phyloP scores from a whole-genome alignment of 1,140 invertebrate genomes.

The Neoseiulus cucumeris region DNA sequence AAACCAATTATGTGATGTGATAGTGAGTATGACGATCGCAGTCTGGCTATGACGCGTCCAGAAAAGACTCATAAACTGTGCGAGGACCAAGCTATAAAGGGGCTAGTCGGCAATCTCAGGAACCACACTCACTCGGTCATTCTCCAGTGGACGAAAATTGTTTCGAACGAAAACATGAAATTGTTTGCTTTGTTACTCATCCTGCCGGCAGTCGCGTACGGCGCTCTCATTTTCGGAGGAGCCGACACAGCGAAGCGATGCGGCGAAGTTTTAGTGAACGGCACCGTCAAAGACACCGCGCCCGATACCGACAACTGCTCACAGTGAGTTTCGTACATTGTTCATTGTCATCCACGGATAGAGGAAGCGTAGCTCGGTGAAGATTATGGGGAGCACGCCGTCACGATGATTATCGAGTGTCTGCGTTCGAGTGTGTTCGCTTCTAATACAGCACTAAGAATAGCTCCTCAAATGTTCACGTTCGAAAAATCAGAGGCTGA shows the following conservation, averaged over 20 bases:
- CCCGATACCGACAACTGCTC: not conserved
- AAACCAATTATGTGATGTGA: no score
- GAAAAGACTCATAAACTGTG: no score
- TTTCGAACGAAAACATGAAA: no score
- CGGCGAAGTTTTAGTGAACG: not conserved
- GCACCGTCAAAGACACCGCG: not conserved
- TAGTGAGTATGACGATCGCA: no score
- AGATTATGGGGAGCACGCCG: not conserved
- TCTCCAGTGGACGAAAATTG: no score
- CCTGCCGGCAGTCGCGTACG: not conserved
- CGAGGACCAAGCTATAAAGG: no score
- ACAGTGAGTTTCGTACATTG: not conserved
- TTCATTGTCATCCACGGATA: not conserved
- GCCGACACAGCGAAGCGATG: not conserved
- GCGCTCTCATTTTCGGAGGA: not conserved
- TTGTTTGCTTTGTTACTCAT: not conserved
- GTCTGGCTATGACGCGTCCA: no score
- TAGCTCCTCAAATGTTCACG: no score
- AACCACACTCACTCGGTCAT: no score
- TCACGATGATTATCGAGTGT: not conserved
- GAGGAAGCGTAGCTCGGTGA: not conserved
- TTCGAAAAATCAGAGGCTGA: no score
- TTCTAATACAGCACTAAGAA: no score
- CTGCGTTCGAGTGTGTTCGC: not conserved
- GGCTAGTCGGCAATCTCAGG: no score